Evolutionary conservation across 2,113 vertebrate genomes (phyloP).

Genomic region (human): DNA sequence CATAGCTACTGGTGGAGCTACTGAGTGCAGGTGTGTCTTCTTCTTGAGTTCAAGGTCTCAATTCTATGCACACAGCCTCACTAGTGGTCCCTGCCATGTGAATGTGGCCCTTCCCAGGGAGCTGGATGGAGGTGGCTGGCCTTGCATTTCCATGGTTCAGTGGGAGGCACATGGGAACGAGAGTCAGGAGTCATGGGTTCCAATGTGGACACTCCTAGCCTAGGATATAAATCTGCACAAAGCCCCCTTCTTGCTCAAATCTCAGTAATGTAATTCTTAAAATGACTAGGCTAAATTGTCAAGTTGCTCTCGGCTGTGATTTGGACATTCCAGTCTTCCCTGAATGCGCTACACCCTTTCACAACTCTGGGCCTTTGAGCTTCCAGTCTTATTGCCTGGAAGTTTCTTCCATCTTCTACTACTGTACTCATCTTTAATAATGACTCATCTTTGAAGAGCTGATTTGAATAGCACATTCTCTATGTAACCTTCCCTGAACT

Average conservation of each 20-base stretch:
- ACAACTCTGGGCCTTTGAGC: not conserved
- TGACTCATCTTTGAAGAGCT: not conserved
- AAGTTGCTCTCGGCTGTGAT: not conserved
- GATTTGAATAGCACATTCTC: not conserved
- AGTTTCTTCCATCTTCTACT: not conserved
- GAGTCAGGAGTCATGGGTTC: not conserved
- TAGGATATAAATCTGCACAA: not conserved
- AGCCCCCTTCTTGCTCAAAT: not conserved
- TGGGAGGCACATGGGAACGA: not conserved
- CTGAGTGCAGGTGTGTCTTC: not conserved
- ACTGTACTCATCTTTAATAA: not conserved
- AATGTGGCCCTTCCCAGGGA: not conserved
- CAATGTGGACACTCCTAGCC: not conserved
- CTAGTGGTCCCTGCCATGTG: not conserved
- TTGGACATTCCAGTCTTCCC: not conserved
- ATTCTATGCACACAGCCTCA: not conserved
- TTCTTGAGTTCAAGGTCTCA: not conserved
- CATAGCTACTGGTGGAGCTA: not conserved
- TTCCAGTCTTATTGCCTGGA: not conserved
- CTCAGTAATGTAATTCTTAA: not conserved
- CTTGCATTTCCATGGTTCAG: not conserved
- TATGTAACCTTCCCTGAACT: not conserved
- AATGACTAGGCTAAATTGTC: not conserved
- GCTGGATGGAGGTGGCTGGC: not conserved
- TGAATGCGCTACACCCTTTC: not conserved